These are phyloP conservation scores for Hycleus cichorii DNA, from an alignment of 1,140 invertebrate genomes.

Conservation along the genomic window DNA sequence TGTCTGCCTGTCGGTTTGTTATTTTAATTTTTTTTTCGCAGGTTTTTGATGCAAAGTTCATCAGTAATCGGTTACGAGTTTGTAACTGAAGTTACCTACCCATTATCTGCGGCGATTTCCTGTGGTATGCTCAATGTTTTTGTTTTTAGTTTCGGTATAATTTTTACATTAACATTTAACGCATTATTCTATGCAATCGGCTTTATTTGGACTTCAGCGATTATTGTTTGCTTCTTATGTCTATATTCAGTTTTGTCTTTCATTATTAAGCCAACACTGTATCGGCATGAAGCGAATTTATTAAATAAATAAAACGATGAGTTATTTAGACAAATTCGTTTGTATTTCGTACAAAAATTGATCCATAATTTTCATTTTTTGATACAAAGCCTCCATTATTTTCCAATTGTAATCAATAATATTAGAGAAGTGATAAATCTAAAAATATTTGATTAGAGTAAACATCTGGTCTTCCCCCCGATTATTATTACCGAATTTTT, in stretches of 20 bases:
- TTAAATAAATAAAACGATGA: background rate
- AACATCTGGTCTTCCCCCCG: too few relatives aligned
- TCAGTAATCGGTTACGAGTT: slow-evolving; percentile 30
- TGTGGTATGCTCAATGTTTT: slow-evolving; percentile 24
- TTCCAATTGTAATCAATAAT: background rate
- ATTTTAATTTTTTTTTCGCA: slow-evolving; percentile 17
- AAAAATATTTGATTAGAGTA: background rate
- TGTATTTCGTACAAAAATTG: background rate
- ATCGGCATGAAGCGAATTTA: slow-evolving; percentile 26
- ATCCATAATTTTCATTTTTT: background rate
- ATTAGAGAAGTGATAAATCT: slow-evolving; percentile 1
- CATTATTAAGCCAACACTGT: slow-evolving; percentile 21
- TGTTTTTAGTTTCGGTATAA: slow-evolving; percentile 25
- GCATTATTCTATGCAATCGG: slow-evolving; percentile 15
- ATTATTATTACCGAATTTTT: background rate
- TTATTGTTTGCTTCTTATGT: slow-evolving; percentile 15
- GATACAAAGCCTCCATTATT: background rate
- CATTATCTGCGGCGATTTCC: slow-evolving; percentile 26
- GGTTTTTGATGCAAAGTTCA: slow-evolving; percentile 27
- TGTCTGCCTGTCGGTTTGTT: background rate
- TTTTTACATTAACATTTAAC: slow-evolving; percentile 20
- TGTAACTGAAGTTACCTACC: slow-evolving; percentile 29
- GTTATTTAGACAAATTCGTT: background rate
- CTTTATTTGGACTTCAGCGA: slow-evolving; percentile 14
- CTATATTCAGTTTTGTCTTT: slow-evolving; percentile 12